Base-by-base conservation (phyloP, 1,140 invertebrate genomes). In the Theocolax elegans region DNA sequence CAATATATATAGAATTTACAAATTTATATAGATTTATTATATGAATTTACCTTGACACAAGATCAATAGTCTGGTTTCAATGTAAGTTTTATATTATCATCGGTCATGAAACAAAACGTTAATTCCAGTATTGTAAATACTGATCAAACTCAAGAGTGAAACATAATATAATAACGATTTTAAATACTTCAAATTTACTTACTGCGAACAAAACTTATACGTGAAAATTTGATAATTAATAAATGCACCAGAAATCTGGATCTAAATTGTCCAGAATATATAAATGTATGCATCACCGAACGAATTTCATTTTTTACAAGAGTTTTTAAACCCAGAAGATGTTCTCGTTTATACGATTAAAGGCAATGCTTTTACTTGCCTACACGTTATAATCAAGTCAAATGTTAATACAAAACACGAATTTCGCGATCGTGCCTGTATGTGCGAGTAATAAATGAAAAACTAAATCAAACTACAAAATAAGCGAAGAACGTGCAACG, bases 341-440 rank as follows among this genome's bases (percentile, higher is more conserved):
- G 27, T 53, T 65, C 19, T 29, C 31, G n/a, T 12, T 17, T 42
- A 19, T 38, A 54, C 25, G 25, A n/a, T n/a, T n/a, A n/a, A n/a
- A n/a, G n/a, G n/a, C n/a, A n/a, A n/a, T n/a, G n/a, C n/a, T n/a
- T n/a, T n/a, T n/a, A n/a, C n/a, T n/a, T n/a, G n/a, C n/a, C n/a
- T n/a, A n/a, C n/a, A n/a, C n/a, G n/a, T n/a, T n/a, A n/a, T n/a
- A n/a, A n/a, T n/a, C n/a, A n/a, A n/a, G n/a, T n/a, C n/a, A n/a
- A n/a, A n/a, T n/a, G n/a, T n/a, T n/a, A n/a, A n/a, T n/a, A n/a
- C n/a, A n/a, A n/a, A n/a, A n/a, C 10, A 63, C 0, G 9, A 62
- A 63, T 15, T 56, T 13, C 27, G 27, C 49, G 25, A 46, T 46
- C 6, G 51, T 71, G 60, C 60, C 68, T 65, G 48, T 46, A 46